Evolutionary conservation across 2,888 invertebrate species (phyloP).

Genomic region (Idaea biselata): DNA sequence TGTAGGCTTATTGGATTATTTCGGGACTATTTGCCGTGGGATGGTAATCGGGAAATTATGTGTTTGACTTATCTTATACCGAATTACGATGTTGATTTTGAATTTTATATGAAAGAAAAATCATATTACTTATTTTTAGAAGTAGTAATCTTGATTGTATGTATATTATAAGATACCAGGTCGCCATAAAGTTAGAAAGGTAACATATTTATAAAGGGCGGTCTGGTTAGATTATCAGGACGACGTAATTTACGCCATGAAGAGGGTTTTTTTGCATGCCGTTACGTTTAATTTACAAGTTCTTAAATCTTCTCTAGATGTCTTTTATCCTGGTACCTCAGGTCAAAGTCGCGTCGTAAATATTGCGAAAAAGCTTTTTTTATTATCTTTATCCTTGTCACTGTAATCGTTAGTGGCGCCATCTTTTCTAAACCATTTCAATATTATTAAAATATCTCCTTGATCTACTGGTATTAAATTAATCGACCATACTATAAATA

Average conservation of each 20-base stretch:
- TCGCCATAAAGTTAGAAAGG: constrained; percentile 40
- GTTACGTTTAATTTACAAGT: constrained; percentile 54
- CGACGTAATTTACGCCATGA: constrained; percentile 51
- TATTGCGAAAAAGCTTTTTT: constrained; percentile 33
- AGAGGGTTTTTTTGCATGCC: constrained; percentile 58
- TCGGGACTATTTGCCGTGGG: neutral
- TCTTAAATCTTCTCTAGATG: constrained; percentile 42
- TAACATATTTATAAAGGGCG: constrained; percentile 51
- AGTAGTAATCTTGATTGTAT: too few species aligned
- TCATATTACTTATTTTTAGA: too few species aligned
- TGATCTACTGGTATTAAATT: too few species aligned
- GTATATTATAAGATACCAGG: constrained; percentile 29
- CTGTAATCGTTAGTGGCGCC: too few species aligned
- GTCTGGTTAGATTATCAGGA: constrained; percentile 47
- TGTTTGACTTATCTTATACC: neutral
- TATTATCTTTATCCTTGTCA: too few species aligned
- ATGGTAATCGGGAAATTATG: neutral
- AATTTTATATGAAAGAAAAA: neutral
- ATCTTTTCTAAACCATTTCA: too few species aligned
- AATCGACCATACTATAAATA: too few species aligned
- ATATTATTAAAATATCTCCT: too few species aligned
- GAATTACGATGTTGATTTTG: neutral
- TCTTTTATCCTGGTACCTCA: constrained; percentile 46
- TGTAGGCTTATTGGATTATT: neutral
- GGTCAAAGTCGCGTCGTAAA: constrained; percentile 32